phyloP scores from a whole-genome alignment of 2,797 vertebrate genomes.

The Syngnathus rostellatus region DNA sequence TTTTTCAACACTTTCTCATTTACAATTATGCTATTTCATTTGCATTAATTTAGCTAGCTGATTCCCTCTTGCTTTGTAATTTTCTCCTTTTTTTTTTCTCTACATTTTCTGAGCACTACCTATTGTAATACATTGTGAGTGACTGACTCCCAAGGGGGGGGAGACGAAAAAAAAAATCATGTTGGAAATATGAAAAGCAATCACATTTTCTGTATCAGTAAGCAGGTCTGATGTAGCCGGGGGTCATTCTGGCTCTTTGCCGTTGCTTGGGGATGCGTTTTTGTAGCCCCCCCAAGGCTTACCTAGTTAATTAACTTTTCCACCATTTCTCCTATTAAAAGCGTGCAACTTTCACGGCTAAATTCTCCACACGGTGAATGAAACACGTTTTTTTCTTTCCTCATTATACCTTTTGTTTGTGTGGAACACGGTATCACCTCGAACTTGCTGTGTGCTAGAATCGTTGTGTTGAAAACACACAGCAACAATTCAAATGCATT shows the following conservation, averaged over 20 bases:
- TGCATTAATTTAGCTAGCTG: constrained; percentile 63
- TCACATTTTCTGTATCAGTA: constrained; percentile 79
- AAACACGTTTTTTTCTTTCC: background rate
- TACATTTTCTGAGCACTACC: constrained; percentile 32
- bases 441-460: background rate
- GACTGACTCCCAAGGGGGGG: constrained; percentile 66
- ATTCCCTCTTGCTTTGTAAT: constrained; percentile 47
- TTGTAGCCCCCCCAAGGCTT: constrained; percentile 52
- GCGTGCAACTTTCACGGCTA: constrained; percentile 4
- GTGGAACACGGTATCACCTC: background rate
- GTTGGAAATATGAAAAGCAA: constrained; percentile 75
- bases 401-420: background rate
- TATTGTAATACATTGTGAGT: constrained; percentile 62
- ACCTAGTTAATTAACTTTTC: constrained; percentile 67
- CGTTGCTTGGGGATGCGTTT: constrained; percentile 62
- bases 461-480: background rate
- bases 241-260: constrained; percentile 58
- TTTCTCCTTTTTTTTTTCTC: constrained; percentile 12
- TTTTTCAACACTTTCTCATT: constrained; percentile 56
- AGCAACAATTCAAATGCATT: background rate
- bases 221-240: constrained; percentile 69
- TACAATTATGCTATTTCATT: constrained; percentile 54
- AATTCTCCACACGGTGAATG: background rate
- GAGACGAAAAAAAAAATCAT: constrained; percentile 26
- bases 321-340: background rate